A percentile compares a stretch with the other conserved stretches of the same genome.
Evolutionary conservation across 1,140 invertebrate species (phyloP).

Genomic region (Nasonia vitripennis): DNA sequence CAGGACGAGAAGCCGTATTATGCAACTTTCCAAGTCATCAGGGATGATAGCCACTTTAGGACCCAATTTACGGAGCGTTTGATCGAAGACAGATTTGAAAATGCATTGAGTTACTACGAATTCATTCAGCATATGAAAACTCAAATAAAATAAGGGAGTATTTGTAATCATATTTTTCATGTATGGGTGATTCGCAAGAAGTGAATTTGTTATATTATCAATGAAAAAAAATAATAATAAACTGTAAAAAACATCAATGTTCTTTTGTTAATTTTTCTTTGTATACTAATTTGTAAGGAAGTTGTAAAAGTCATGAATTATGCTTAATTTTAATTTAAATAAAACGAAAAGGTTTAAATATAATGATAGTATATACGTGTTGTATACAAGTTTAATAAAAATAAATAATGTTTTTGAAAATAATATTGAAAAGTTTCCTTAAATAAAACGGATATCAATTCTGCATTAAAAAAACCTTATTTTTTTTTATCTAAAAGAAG

Average conservation of each 20-base stretch:
- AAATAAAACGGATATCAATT: background rate
- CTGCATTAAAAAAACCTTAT: background rate
- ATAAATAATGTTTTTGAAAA: conserved; percentile 52
- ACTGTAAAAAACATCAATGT: conserved; percentile 48
- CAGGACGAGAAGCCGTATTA: conserved; percentile 90
- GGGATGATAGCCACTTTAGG: conserved; percentile 92
- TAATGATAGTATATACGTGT: conserved; percentile 49
- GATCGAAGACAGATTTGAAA: conserved; percentile 95
- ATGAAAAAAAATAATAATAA: conserved; percentile 39
- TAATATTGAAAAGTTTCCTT: background rate
- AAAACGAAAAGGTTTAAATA: conserved; percentile 29
- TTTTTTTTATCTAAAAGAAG: background rate
- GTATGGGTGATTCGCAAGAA: conserved; percentile 46
- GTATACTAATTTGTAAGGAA: conserved; percentile 40
- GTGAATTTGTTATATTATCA: conserved; percentile 50
- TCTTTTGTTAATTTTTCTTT: conserved; percentile 46
- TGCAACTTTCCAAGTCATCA: conserved; percentile 87
- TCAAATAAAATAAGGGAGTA: conserved; percentile 84
- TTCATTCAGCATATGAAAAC: conserved; percentile 97
- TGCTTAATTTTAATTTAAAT: conserved; percentile 36
- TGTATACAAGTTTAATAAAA: conserved; percentile 50
- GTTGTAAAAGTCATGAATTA: conserved; percentile 34
- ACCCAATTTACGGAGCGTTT: conserved; percentile 90
- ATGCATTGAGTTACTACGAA: conserved; percentile 96
- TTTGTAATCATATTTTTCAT: conserved; percentile 52